A percentile compares a stretch with the other conserved stretches of the same genome.
Evolutionary conservation across 2,113 vertebrate genomes (phyloP).

Genomic region (Prinia subflava): DNA sequence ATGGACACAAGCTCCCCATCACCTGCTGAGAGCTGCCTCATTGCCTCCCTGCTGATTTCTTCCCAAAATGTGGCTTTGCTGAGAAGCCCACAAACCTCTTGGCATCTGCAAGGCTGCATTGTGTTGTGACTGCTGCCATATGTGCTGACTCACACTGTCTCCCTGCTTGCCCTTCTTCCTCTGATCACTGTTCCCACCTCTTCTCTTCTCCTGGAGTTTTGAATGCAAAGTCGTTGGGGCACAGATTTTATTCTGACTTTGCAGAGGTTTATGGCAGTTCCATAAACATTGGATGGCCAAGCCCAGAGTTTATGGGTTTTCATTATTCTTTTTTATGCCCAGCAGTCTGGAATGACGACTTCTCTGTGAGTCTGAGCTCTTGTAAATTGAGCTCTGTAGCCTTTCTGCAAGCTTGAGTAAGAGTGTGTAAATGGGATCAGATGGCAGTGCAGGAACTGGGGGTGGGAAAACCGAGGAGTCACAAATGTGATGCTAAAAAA

Average conservation of each 20-base stretch:
- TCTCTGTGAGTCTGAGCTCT: neutral
- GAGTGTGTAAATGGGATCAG: neutral
- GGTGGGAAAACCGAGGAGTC: neutral
- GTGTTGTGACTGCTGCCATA: constrained; percentile 11
- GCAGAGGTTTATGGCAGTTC: neutral
- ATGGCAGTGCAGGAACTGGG: neutral
- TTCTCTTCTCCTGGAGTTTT: neutral
- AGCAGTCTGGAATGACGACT: neutral
- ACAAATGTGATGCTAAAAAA: neutral
- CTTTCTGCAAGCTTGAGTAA: neutral
- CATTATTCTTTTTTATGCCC: neutral
- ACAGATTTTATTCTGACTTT: neutral
- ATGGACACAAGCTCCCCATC: neutral
- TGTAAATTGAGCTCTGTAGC: neutral
- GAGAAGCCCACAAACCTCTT: neutral
- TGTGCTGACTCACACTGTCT: constrained; percentile 27
- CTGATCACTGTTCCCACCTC: neutral
- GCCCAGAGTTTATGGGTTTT: neutral
- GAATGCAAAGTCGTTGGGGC: neutral
- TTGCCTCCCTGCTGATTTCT: neutral
- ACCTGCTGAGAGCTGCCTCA: neutral
- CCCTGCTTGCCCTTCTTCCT: neutral
- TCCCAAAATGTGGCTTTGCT: neutral
- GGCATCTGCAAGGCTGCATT: neutral
- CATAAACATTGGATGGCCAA: neutral